phyloP scores from a whole-genome alignment of 2,888 invertebrate species.

The Schizaphis graminum region DNA sequence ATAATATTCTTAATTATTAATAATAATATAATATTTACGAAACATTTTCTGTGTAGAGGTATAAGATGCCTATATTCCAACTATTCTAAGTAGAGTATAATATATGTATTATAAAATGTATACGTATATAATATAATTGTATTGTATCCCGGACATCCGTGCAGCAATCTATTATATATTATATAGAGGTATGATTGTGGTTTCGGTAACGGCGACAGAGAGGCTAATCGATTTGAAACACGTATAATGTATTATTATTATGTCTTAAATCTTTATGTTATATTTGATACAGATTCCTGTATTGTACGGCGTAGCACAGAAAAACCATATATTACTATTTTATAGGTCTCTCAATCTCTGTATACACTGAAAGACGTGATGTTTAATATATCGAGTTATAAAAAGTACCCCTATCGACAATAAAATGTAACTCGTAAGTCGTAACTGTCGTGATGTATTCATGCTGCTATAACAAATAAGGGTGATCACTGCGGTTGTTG shows the following conservation, averaged over 20 bases:
- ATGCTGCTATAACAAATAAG: not conserved
- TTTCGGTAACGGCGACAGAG: not conserved
- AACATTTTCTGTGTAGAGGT: not conserved
- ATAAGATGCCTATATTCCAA: not conserved
- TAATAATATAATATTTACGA: not conserved
- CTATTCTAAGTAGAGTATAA: not conserved
- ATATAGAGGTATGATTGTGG: not conserved
- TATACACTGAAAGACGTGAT: not conserved
- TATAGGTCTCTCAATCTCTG: not conserved
- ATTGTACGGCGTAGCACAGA: not conserved
- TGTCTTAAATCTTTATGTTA: not conserved
- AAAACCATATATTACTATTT: not conserved
- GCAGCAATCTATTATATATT: not conserved
- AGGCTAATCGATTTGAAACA: slow-evolving; percentile 21
- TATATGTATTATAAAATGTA: not conserved
- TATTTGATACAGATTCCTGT: not conserved
- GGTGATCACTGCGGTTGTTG: not conserved
- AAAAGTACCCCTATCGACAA: not conserved
- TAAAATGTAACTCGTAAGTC: not conserved
- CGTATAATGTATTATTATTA: not conserved
- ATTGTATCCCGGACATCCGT: slow-evolving; percentile 5
- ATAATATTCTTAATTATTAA: not conserved
- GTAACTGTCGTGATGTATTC: not conserved
- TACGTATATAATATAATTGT: not conserved
- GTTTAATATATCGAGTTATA: not conserved